phyloP scores from a whole-genome alignment of 2,113 vertebrate genomes.

The Motacilla alba region DNA sequence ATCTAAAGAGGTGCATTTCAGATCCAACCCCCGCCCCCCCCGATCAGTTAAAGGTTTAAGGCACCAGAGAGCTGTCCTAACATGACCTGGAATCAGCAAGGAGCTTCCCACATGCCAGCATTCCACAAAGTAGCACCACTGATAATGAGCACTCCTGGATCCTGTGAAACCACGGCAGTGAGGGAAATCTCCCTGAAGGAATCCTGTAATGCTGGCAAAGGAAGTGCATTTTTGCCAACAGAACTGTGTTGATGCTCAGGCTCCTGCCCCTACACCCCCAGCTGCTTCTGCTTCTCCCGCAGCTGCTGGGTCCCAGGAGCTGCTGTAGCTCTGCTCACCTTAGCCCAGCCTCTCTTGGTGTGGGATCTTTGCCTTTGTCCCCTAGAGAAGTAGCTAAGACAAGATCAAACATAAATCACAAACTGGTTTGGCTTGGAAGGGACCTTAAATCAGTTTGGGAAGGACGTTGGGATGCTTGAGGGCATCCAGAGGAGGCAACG shows the following conservation, averaged over 20 bases:
- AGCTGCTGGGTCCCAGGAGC: not conserved
- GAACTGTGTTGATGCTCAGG: not conserved
- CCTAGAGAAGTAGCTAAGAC: not conserved
- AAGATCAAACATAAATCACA: not conserved
- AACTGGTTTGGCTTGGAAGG: not conserved
- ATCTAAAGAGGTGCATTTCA: not conserved
- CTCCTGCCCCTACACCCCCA: not conserved
- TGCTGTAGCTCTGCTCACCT: not conserved
- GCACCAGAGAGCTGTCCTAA: not conserved
- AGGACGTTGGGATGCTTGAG: too few species aligned
- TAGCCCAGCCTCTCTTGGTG: not conserved
- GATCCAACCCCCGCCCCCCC: rapidly evolving
- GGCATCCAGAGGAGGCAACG: too few species aligned
- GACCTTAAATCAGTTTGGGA: not conserved
- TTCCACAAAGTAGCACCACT: not conserved
- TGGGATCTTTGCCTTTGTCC: not conserved
- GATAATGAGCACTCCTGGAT: not conserved
- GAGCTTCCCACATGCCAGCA: rapidly evolving
- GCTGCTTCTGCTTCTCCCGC: not conserved
- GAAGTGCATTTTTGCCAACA: not conserved
- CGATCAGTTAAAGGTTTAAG: not conserved
- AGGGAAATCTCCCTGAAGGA: not conserved
- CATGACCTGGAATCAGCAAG: not conserved
- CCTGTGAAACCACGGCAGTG: rapidly evolving
- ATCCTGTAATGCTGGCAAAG: not conserved